Evolutionary conservation across 2,888 invertebrate genomes (phyloP).

Genomic region (Thereva nobilitata): DNA sequence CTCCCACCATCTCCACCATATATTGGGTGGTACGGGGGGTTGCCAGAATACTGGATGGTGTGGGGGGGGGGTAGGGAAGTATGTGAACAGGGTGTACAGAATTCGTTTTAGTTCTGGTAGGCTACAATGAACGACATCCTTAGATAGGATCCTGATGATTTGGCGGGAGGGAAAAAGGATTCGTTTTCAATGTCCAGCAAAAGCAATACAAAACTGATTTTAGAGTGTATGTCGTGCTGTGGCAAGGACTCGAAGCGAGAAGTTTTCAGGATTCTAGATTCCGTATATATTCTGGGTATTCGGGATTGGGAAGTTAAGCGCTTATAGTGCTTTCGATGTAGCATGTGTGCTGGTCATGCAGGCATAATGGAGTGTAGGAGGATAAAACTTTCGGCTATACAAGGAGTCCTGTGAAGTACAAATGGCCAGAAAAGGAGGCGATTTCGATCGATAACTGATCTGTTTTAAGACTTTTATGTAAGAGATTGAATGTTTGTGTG

Average conservation of each 20-base stretch:
- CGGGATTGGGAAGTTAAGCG: constrained; percentile 11
- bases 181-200: constrained; percentile 23
- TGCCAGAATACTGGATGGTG: too few relatives aligned
- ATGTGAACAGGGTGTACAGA: too few relatives aligned
- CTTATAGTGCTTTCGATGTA: constrained; percentile 21
- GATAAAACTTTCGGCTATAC: constrained; percentile 2
- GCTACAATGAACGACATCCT: constrained; percentile 13
- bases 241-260: too few relatives aligned
- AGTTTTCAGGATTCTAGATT: constrained; percentile 17
- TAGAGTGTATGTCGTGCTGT: constrained; percentile 19
- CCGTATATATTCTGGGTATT: constrained; percentile 9
- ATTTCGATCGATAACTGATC: constrained; percentile 38
- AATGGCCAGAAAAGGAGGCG: constrained; percentile 28
- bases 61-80: too few relatives aligned
- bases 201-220: constrained; percentile 30
- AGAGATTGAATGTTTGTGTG: constrained; percentile 25
- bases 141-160: not conserved
- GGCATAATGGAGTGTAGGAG: constrained; percentile 23
- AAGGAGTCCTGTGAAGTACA: constrained; percentile 15
- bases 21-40: not conserved
- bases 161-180: not conserved
- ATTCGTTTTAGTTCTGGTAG: not conserved
- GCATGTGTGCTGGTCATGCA: constrained; percentile 22
- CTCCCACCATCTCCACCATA: not conserved
- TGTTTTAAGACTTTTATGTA: constrained; percentile 36